Evolutionary conservation across 2,113 vertebrate genomes (phyloP).

Genomic region (Synodontis membranacea): DNA sequence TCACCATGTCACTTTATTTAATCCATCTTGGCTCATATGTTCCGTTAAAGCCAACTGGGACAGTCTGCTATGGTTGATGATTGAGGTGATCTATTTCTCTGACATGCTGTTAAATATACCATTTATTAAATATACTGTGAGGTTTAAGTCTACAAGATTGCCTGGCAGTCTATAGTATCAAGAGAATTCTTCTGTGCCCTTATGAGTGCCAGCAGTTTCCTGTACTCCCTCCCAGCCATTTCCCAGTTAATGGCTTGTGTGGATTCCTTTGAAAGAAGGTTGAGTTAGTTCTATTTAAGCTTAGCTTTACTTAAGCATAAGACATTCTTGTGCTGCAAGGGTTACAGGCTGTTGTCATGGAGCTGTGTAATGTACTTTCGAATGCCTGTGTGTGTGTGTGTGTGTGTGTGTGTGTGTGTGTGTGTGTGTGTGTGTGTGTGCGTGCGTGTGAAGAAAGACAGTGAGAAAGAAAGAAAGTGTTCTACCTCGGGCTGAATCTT

Average conservation of each 20-base stretch:
- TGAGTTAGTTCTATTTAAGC: slow-evolving; percentile 25
- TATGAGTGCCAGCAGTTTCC: background rate
- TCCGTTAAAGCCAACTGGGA: background rate
- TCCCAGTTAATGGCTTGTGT: slow-evolving; percentile 18
- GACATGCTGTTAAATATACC: background rate
- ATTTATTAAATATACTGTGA: background rate
- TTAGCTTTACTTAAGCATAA: slow-evolving; percentile 22
- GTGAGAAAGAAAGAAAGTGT: slow-evolving; percentile 1
- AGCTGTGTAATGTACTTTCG: slow-evolving; percentile 3
- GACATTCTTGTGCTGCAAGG: slow-evolving; percentile 16
- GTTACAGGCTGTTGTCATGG: slow-evolving; percentile 25
- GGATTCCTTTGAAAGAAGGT: slow-evolving; percentile 29
- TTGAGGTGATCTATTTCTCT: background rate
- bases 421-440: slow-evolving; percentile 8
- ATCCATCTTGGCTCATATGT: slow-evolving; percentile 16
- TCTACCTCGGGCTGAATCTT: slow-evolving; percentile 40
- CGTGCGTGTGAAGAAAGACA: background rate
- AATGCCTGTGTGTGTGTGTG: background rate
- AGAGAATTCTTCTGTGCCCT: background rate
- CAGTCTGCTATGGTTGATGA: background rate
- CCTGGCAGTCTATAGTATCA: background rate
- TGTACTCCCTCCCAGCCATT: background rate
- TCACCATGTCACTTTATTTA: slow-evolving; percentile 16
- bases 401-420: slow-evolving; percentile 28
- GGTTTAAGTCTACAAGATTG: background rate